Evolutionary conservation across 1,140 invertebrate genomes (phyloP), one percentile per base, ranked within the genome.

Genomic region (Zaprionus camerounensis): DNA sequence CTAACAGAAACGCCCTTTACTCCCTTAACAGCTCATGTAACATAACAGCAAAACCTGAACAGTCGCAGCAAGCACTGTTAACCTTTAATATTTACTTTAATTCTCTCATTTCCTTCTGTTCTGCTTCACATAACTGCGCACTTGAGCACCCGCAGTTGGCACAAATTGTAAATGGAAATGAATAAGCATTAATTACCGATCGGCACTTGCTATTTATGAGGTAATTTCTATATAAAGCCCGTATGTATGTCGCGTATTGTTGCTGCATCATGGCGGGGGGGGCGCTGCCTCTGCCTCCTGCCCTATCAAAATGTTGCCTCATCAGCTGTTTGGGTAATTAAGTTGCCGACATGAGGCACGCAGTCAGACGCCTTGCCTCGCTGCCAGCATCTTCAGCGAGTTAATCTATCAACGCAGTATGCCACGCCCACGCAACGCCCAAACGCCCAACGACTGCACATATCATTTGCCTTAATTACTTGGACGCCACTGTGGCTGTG

Each of bases 391-490:
- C 62, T 80, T 64, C 71, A 82, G 82, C 75, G 70, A 79, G 76
- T 86, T 86, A 86, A 86, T 86, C 83, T 87, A 86, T 86, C 83
- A 86, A 81, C 80, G 64, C 55, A 71, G 1, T 6, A 53, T 65
- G 64, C 20, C 66, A 61, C 78, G 31, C 56, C 63, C 34, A n/a
- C 1, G 5, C 5, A 17, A 46, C n/a, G 41, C 41, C 38, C 38
- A n/a, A 51, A 44, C 7, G 41, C 41, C 38, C 38, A n/a, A 51
- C 46, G n/a, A 46, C 46, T 51, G 46, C 46, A 86, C 80, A 82
- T 70, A 78, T 82, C 83, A 51, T 78, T 56, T 26, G 55, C 84
- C 72, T 87, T 87, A 87, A 87, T 87, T 87, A 83, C 86, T 72
- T 59, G 59, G 69, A 38, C 55, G 44, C 67, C 62, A 76, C 69